Evolutionary conservation across 2,113 vertebrate species (phyloP), one percentile per base, ranked within the genome.

Genomic region (Scatophagus argus): DNA sequence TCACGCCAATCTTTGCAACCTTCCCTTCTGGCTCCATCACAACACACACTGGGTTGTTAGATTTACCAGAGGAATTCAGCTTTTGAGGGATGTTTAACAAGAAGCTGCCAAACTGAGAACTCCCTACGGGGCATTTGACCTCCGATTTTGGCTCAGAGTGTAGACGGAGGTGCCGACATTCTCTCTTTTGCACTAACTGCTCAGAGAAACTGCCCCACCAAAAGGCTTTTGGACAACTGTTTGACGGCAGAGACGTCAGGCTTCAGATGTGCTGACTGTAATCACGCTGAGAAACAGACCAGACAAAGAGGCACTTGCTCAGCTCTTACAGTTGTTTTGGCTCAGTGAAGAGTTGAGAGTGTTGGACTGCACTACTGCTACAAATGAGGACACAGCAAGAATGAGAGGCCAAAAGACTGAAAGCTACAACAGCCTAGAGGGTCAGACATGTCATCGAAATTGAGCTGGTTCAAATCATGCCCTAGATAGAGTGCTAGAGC

Each of bases 71-170:
- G 61, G 74, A 81, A 82, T 82, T 8, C 5, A 0, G 52, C 71
- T 89, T 87, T 83, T 38, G 43, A 56, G 70, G 73, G 76, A 79
- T 83, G 76, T 59, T 82, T 29, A 78, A 82, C 60, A 47, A 85
- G 43, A 70, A 43, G 69, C 79, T 80, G 85, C 85, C 79, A 82
- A 83, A 86, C 12, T 14, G 78, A 62, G 52, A 86, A 64, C 61
- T 90, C 90, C 81, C 85, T 32, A 17, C 16, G 7, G 79, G 71
- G 47, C 16, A 11, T 69, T 46, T 87, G 86, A 85, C 81, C 71
- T 76, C 79, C 6, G 49, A 25, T 81, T 84, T 63, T 88, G 62
- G 58, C 84, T 76, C 34, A 0, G 21, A 54, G 36, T n/a, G 56
- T 51, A 44, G 58, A 72, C 47, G 55, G 56, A 82, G 34, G 84